These are phyloP conservation scores for Eurois occulta DNA, from an alignment of 2,888 invertebrate genomes.

Conservation along the genomic window DNA sequence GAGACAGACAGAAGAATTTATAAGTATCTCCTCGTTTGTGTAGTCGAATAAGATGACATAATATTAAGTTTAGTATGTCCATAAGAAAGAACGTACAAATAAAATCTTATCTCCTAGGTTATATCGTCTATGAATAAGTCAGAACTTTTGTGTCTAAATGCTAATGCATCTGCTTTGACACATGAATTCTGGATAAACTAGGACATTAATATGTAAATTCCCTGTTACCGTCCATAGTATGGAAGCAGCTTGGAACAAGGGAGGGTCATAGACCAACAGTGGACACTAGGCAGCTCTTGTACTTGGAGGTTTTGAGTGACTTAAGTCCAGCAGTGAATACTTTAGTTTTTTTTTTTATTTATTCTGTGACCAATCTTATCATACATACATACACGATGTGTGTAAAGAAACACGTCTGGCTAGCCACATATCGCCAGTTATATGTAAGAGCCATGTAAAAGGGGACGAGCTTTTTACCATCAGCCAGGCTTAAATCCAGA, in stretches of 20 bases:
- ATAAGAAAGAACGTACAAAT: background rate
- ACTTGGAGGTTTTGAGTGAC: background rate
- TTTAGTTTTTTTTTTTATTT: background rate
- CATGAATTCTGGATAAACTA: background rate
- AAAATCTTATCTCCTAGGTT: background rate
- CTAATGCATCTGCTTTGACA: slow-evolving; percentile 24
- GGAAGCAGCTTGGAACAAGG: background rate
- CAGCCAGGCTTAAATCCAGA: background rate
- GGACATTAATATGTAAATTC: slow-evolving; percentile 19
- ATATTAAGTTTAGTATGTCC: too few species aligned
- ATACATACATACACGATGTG: too few species aligned
- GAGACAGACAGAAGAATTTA: background rate
- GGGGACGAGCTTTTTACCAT: background rate
- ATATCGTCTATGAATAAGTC: slow-evolving; percentile 5
- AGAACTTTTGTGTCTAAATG: slow-evolving; percentile 24
- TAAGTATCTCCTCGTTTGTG: background rate
- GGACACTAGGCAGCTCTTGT: background rate
- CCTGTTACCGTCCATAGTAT: background rate
- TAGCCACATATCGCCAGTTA: background rate
- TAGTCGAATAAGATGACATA: background rate
- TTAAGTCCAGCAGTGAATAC: background rate
- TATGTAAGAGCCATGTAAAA: background rate
- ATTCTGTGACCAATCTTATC: background rate
- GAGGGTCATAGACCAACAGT: background rate
- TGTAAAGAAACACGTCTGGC: background rate